Conservation (phyloP, 1,140 invertebrate species). For the Trichogramma pretiosum region DNA sequence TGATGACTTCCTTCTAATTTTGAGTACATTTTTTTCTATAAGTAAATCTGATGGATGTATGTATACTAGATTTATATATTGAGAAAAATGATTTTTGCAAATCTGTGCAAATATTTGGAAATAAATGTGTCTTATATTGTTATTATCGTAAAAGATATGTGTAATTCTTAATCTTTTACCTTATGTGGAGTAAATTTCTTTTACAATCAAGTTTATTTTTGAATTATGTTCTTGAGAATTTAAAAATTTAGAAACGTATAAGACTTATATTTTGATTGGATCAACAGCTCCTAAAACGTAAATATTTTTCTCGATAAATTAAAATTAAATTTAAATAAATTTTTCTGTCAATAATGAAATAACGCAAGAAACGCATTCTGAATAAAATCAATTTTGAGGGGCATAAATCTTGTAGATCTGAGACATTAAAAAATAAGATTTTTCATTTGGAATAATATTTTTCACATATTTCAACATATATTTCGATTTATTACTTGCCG, state of each 20-base stretch:
- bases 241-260: too few relatives aligned
- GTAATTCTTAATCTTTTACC: too few relatives aligned
- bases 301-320: background rate
- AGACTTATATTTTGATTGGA: too few relatives aligned
- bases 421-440: too few relatives aligned
- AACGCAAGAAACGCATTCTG: background rate
- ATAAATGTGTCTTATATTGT: conserved; percentile 43
- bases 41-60: conserved; percentile 15
- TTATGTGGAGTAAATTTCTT: too few relatives aligned
- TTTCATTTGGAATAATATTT: too few relatives aligned
- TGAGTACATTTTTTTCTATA: conserved; percentile 17
- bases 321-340: conserved; percentile 1
- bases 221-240: too few relatives aligned
- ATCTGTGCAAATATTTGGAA: conserved; percentile 25
- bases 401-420: too few relatives aligned
- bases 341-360: background rate
- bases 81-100: conserved; percentile 25
- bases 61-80: conserved; percentile 21
- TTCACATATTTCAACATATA: background rate
- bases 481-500: conserved; percentile 21
- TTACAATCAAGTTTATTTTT: too few relatives aligned
- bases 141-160: conserved; percentile 27
- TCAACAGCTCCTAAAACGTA: too few relatives aligned
- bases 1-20: conserved; percentile 23
- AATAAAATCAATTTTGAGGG: background rate